Base-by-base conservation (phyloP, 2,888 invertebrate species). In the Trichacis sp. region DNA sequence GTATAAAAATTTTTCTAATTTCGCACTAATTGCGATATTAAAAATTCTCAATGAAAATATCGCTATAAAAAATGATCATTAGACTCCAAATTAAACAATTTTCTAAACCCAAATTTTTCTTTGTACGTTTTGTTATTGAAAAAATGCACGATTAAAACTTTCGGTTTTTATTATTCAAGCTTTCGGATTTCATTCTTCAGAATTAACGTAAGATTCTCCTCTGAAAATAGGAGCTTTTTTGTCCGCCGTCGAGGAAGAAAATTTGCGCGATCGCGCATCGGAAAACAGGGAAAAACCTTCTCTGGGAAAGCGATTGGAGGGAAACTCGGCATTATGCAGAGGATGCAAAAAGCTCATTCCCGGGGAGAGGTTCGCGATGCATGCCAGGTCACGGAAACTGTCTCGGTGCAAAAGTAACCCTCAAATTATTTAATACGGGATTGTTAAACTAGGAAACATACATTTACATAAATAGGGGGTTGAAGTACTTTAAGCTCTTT, bases 311-410 rank as follows among this genome's bases (percentile, higher is more conserved):
- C 76, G 76, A 1, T 36, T 71, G 18, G 76, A 74, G n/a, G 62
- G 60, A 14, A 70, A 58, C 49, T 77, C 73, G 42, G 64, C 74
- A 33, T 54, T 77, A 19, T 84, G 84, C 48, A 63, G 48, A 18
- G 73, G 78, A 56, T 84, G 84, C 53, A 56, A 52, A 50, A 80
- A 72, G 64, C 59, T 83, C 42, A 67, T 81, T 14, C 73, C 80
- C 0, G 64, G 54, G 17, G 36, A 59, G 6, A 73, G 64, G 69
- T 82, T 83, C 64, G 62, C 74, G 4, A 67, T 73, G 55, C 75
- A 78, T 11, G 70, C 72, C 4, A 75, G 77, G 62, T 78, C 73
- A 73, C 76, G 69, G 53, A 75, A 68, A 51, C 60, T 78, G 19
- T 68, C 75, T 8, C 73, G 69, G 46, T 84, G 84, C 67, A 70